Base-by-base conservation (phyloP, 1,140 invertebrate species). In the Plectrocnemia conspersa region DNA sequence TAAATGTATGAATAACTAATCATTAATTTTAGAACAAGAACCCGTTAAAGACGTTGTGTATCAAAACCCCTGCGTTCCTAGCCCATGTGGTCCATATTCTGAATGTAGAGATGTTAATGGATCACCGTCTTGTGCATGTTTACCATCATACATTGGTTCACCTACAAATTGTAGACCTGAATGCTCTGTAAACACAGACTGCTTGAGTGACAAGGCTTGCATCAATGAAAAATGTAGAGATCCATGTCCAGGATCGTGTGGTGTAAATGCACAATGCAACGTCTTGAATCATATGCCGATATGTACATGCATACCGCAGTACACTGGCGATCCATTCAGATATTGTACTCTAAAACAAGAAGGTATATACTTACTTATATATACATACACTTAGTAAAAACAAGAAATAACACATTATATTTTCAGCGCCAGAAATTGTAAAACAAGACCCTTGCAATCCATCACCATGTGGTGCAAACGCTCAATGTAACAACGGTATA, bases 391-490 rank as follows among this genome's bases (percentile, higher is more conserved):
- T 22, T 13, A 33, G 33, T n/a, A n/a, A n/a, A n/a, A n/a, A n/a
- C n/a, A n/a, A n/a, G n/a, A n/a, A n/a, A n/a, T 71, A 65, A 47
- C 63, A 61, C n/a, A n/a, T n/a, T n/a, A n/a, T n/a, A n/a, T n/a
- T n/a, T n/a, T n/a, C 27, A n/a, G 27, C 27, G 27, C n/a, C 27
- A 29, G n/a, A 29, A 29, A 29, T 7, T 16, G 65, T 71, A 50
- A 71, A 74, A 73, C 64, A 66, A 32, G 74, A 84, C 63, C 82
- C 80, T 15, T 89, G 86, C 62, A 70, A 78, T 64, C 84, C 84
- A 49, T 82, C 81, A 9, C 85, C 85, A 10, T 89, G 85, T 66
- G 85, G 85, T 48, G 74, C 81, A 6, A 84, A 88, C 66, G 80
- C 83, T 57, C 63, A 79, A 58, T 89, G 85, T 66, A 68, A 77